phyloP scores from a whole-genome alignment of 2,797 vertebrate genomes.

The Anolis apletophallus region DNA sequence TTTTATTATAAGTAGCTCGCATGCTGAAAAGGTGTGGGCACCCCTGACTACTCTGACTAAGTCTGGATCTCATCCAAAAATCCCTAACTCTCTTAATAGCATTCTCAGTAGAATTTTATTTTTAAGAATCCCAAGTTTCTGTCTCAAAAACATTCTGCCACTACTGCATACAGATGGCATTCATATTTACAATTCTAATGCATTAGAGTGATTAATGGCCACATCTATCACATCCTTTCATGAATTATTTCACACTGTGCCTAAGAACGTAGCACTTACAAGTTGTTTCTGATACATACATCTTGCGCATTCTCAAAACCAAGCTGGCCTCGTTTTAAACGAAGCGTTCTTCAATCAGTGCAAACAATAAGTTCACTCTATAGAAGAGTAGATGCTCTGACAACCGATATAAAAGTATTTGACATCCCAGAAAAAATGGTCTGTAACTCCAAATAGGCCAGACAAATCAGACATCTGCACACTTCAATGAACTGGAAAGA shows the following conservation, averaged over 20 bases:
- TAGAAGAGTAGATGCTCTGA: background rate
- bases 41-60: background rate
- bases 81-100: background rate
- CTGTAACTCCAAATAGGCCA: conserved; percentile 33
- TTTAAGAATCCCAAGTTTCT: background rate
- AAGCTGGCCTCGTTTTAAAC: conserved; percentile 3
- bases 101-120: background rate
- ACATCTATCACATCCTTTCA: background rate
- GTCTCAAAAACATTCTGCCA: background rate
- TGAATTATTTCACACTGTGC: background rate
- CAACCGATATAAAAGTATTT: conserved; percentile 45
- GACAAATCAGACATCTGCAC: conserved; percentile 33
- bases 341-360: background rate
- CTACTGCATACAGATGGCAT: background rate
- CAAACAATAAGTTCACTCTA: conserved; percentile 21
- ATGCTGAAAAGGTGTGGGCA: too few species aligned
- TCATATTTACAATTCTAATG: background rate
- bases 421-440: conserved; percentile 10
- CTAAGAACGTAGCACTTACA: background rate
- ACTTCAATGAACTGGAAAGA: conserved; percentile 32
- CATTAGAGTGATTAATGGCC: background rate
- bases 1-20: too few species aligned
- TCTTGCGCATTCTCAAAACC: background rate
- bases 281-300: background rate
- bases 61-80: background rate